Evolutionary conservation across 2,888 invertebrate species (phyloP).

Genomic region (Cheilosia variabilis): DNA sequence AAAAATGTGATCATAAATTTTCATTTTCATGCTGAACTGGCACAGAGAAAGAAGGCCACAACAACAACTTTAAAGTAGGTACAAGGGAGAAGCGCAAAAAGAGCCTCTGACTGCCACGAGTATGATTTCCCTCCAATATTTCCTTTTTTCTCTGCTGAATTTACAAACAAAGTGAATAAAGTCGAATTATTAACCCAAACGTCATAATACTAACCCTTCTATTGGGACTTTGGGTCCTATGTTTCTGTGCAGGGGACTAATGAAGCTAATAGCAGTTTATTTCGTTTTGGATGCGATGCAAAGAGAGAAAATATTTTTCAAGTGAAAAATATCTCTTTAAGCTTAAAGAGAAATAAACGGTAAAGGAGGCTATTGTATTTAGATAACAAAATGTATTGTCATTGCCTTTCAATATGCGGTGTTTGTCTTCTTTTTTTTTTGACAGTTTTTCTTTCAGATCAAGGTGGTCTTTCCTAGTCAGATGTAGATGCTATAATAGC

Average conservation of each 20-base stretch:
- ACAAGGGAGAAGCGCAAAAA: neutral
- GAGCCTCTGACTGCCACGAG: neutral
- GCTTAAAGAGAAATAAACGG: too few species aligned
- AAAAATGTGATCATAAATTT: slow-evolving; percentile 74
- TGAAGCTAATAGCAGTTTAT: neutral
- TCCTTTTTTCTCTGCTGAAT: neutral
- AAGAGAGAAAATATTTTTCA: too few species aligned
- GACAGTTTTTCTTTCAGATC: too few species aligned
- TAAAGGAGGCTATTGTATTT: too few species aligned
- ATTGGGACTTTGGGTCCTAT: slow-evolving; percentile 17
- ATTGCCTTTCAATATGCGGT: too few species aligned
- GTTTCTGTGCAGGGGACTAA: neutral
- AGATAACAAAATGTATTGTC: too few species aligned
- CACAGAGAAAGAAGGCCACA: slow-evolving; percentile 55
- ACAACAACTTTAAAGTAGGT: neutral
- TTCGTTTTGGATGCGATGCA: neutral
- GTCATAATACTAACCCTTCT: slow-evolving; percentile 46
- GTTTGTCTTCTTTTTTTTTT: too few species aligned
- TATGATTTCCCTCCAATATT: slow-evolving; percentile 17
- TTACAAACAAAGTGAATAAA: slow-evolving; percentile 35
- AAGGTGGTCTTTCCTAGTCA: too few species aligned
- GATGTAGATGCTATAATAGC: too few species aligned
- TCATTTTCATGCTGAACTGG: slow-evolving; percentile 65
- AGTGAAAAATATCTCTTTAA: too few species aligned
- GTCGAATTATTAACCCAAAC: slow-evolving; percentile 47